Evolutionary conservation across 2,113 vertebrate species (phyloP), one percentile per base, ranked within the genome.

Genomic region (Oncorhynchus tshawytscha): DNA sequence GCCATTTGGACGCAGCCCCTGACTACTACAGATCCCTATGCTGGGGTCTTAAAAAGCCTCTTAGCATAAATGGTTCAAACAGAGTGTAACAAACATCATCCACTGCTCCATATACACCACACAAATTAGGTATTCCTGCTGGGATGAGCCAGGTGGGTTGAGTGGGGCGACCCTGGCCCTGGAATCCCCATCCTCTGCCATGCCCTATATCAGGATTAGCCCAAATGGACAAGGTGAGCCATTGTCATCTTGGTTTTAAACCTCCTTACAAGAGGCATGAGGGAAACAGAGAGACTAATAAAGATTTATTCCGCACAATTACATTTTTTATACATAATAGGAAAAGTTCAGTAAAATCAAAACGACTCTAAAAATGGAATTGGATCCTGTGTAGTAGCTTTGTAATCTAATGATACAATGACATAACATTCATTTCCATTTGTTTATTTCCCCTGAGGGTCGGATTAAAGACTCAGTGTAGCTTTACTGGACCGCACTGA

Each of bases 391-490:
- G 51, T 59, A 39, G 72, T 87, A 85, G 83, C 86, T 85, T 65
- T 15, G 13, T 89, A 88, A 90, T 89, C 79, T 81, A 81, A 89
- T 84, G 65, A 83, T 57, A 83, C 81, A 86, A 82, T 82, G 76
- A 72, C 76, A 73, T 15, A 54, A 78, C 85, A 86, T 89, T 83
- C 31, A 82, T 88, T 87, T 91, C 70, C 78, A 84, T 87, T 90
- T 85, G 72, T 84, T 85, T 86, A 78, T 82, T 77, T 82, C 70
- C 76, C 69, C 64, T 0, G 25, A 59, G 83, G 73, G 71, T 57
- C 70, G 77, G 79, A 85, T 84, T 83, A 86, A 81, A 82, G 81
- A 81, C 67, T 78, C 73, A 57, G 60, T 48, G 60, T 39, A 81
- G 77, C 74, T 81, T 87, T 75, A 80, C 78, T 48, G 68, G 68